Percentiles rank a stretch among this genome's conserved stretches.
Conservation (phyloP, 2,888 invertebrate species). For the Torymus tubicola region DNA sequence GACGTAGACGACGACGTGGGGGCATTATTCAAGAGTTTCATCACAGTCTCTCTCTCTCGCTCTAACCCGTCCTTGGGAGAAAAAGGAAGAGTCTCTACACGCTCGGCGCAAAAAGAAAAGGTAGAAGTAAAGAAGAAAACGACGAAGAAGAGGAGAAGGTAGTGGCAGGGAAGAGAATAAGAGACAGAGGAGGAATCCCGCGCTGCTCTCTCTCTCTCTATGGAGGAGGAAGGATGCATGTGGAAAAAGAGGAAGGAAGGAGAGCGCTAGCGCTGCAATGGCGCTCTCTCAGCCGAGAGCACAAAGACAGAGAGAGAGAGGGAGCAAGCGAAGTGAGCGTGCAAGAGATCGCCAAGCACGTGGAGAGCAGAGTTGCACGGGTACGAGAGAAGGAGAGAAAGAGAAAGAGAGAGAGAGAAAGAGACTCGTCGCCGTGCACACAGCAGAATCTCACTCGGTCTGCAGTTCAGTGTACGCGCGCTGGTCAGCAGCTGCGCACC, state of each 20-base stretch:
- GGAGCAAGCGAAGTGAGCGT: background rate
- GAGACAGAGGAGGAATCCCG: slow-evolving; percentile 24
- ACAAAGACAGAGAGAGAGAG: slow-evolving; percentile 23
- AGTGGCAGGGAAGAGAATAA: background rate
- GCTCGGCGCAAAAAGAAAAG: slow-evolving; percentile 17
- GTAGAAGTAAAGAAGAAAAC: background rate
- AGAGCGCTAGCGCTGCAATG: background rate
- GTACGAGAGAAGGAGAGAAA: slow-evolving; percentile 13
- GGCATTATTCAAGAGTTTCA: slow-evolving; percentile 47
- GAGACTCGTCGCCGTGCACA: background rate
- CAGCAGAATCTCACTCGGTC: background rate
- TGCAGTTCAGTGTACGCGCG: slow-evolving; percentile 40
- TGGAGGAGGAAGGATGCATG: slow-evolving; percentile 7
- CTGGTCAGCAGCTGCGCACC: slow-evolving; percentile 36
- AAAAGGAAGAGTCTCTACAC: slow-evolving; percentile 16
- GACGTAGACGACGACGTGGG: background rate
- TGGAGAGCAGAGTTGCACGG: background rate
- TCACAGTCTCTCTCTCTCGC: slow-evolving; percentile 17
- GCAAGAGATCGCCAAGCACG: slow-evolving; percentile 27
- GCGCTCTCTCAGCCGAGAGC: background rate
- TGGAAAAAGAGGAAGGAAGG: background rate
- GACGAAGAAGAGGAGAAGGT: slow-evolving; percentile 14
- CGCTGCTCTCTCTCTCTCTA: background rate
- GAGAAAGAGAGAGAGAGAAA: slow-evolving; percentile 31
- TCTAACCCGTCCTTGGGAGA: slow-evolving; percentile 52